Base-by-base conservation (phyloP, 1,140 invertebrate genomes). In the Drosophila orena region DNA sequence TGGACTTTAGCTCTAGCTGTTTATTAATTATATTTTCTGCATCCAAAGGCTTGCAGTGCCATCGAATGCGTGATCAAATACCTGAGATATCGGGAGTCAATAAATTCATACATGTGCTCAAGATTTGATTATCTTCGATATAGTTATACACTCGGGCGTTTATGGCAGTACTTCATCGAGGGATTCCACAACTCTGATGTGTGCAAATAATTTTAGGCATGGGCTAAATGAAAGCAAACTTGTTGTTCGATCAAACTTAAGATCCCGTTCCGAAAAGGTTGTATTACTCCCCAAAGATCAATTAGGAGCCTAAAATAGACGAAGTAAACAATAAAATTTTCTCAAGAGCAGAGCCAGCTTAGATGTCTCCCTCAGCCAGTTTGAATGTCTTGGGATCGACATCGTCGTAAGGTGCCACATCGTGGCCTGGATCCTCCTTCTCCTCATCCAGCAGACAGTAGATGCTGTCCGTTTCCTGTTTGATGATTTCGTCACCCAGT, bases 401-500 rank as follows among this genome's bases (percentile, higher is more conserved):
- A n/a, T 71, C 47, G 2, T 49, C 12, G 17, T 52, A 76, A 3
- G 8, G 47, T 1, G 12, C 22, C 10, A 53, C 27, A 4, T 61
- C 46, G 12, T 42, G 37, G 1, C 56, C 58, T 0, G 75, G 69
- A 64, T 89, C 84, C 3, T 57, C 47, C 4, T 80, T 64, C 27
- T 89, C 84, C 49, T 89, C 84, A 60, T 89, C 72, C 6, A 91
- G 75, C 22, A 91, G 49, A 3, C 89, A 91, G 56, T 91, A 90
- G 3, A 91, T 89, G 12, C 55, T 54, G 10, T 91, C 73, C 10
- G 52, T 34, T 11, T 81, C 75, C 72, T 91, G 81, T 15, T 81
- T 70, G n/a, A 77, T 71, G 2, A 90, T 64, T 58, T 91, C 81
- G 6, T 55, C 20, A 2, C 77, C 83, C 14, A 91, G 22, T 22